These are phyloP conservation scores for Chaetops frenatus DNA, from an alignment of 2,113 vertebrate genomes.

Conservation along the genomic window DNA sequence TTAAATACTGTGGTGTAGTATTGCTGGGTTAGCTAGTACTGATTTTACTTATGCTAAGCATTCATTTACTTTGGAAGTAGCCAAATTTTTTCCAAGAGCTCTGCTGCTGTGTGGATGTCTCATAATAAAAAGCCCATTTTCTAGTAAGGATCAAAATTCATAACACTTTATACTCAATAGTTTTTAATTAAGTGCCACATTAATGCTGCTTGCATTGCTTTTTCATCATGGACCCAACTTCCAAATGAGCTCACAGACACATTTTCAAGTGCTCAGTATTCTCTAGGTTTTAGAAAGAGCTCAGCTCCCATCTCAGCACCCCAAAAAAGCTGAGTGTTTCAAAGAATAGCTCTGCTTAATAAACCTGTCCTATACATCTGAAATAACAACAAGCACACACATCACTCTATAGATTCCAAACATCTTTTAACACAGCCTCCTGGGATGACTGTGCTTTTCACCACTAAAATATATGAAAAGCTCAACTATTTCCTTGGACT, in stretches of 20 bases:
- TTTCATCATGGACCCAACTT: neutral
- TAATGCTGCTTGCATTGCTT: neutral
- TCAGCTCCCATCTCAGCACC: neutral
- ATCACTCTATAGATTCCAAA: neutral
- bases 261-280: neutral
- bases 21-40: neutral
- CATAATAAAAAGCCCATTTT: neutral
- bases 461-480: neutral
- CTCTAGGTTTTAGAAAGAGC: neutral
- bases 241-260: neutral
- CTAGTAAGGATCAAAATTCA: neutral
- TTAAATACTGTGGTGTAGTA: neutral
- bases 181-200: slow-evolving; percentile 29
- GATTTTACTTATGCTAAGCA: neutral
- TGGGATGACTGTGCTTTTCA: neutral
- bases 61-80: neutral
- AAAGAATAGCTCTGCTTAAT: neutral
- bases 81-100: neutral
- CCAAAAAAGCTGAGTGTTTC: neutral
- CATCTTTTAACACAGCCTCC: neutral
- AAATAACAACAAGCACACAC: neutral
- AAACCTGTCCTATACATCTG: neutral
- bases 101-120: neutral
- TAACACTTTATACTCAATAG: neutral
- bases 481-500: neutral